A percentile compares a stretch with the other conserved stretches of the same genome.
Conservation (phyloP, 2,797 vertebrate genomes). For the Anabacerthia variegaticeps region DNA sequence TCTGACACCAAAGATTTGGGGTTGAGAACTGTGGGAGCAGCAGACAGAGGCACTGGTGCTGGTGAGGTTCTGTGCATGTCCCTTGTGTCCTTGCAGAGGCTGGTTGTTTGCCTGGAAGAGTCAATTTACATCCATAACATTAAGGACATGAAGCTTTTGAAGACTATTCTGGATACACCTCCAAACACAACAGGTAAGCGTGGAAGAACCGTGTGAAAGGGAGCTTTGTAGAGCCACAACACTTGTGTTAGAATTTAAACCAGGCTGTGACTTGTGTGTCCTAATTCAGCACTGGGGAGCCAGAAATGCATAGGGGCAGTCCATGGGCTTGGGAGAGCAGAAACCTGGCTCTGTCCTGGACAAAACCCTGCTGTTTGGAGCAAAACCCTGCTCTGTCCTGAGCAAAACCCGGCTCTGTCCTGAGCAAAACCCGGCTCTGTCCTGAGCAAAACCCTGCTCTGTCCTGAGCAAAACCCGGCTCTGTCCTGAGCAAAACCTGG, state of each 20-base stretch:
- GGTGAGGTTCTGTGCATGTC: not conserved
- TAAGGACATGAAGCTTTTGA: constrained; percentile 95
- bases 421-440: not conserved
- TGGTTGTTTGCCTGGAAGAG: constrained; percentile 93
- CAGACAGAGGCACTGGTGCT: not conserved
- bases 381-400: not conserved
- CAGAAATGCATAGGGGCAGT: not conserved
- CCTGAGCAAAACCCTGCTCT: not conserved
- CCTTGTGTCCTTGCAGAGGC: constrained; percentile 80
- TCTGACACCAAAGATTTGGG: not conserved
- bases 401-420: not conserved
- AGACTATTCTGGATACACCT: constrained; percentile 90
- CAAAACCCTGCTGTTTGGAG: not conserved
- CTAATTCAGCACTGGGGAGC: not conserved
- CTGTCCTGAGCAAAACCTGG: too few relatives aligned
- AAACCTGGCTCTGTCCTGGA: not conserved
- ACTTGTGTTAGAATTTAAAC: not conserved
- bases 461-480: not conserved
- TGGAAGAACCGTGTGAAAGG: not conserved
- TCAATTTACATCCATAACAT: constrained; percentile 96
- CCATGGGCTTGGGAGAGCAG: not conserved
- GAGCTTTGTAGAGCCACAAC: not conserved
- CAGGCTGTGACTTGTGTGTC: not conserved
- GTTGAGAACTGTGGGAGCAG: not conserved
- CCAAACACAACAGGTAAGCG: constrained; percentile 85